A percentile compares a stretch with the other conserved stretches of the same genome.
phyloP scores from a whole-genome alignment of 1,140 invertebrate species.

The Phthorimaea operculella region DNA sequence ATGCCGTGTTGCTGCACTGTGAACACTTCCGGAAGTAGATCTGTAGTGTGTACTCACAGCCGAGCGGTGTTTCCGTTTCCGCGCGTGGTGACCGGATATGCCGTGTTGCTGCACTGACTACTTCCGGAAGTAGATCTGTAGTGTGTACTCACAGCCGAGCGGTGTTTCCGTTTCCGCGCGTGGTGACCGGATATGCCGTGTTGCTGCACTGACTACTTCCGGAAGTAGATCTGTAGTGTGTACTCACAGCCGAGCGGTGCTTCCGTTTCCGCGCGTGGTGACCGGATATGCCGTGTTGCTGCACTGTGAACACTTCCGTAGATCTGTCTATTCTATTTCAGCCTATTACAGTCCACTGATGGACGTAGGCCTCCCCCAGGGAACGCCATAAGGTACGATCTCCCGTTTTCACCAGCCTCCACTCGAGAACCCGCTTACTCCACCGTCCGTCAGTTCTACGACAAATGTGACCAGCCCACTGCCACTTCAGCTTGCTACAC shows the following conservation, averaged over 20 bases:
- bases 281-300: slow-evolving; percentile 76
- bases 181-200: slow-evolving; percentile 71
- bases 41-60: slow-evolving; percentile 63
- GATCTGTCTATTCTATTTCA: too few relatives aligned
- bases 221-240: too few relatives aligned
- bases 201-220: slow-evolving; percentile 81
- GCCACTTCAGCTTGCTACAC: too few relatives aligned
- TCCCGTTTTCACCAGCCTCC: too few relatives aligned
- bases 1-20: slow-evolving; percentile 77
- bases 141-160: slow-evolving; percentile 67
- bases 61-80: slow-evolving; percentile 61
- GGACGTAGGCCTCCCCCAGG: too few relatives aligned
- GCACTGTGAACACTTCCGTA: slow-evolving; percentile 84
- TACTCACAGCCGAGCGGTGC: slow-evolving; percentile 70
- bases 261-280: slow-evolving; percentile 77
- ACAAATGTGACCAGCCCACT: too few relatives aligned
- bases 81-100: slow-evolving; percentile 62
- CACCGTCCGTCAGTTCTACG: too few relatives aligned
- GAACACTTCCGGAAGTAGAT: too few relatives aligned
- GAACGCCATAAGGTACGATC: too few relatives aligned
- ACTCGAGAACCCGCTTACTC: too few relatives aligned
- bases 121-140: too few relatives aligned
- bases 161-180: slow-evolving; percentile 56
- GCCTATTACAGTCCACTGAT: too few relatives aligned
- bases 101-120: slow-evolving; percentile 81